A percentile compares a stretch with the other conserved stretches of the same genome.
Evolutionary conservation across 2,797 vertebrate genomes (phyloP).

Genomic region (Syngnathus rostellatus): DNA sequence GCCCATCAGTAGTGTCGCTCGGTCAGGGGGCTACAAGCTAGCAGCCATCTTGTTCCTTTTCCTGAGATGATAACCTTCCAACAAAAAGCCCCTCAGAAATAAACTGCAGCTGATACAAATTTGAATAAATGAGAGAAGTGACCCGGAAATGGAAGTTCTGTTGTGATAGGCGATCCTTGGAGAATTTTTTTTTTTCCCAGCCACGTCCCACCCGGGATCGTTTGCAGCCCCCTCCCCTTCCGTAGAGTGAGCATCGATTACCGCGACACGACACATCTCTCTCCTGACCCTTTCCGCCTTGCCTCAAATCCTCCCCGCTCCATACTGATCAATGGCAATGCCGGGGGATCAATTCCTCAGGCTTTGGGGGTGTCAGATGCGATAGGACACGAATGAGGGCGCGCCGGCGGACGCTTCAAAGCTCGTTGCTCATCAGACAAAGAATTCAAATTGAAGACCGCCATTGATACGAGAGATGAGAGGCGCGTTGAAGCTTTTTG

Average conservation of each 20-base stretch:
- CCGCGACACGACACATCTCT: conserved; percentile 41
- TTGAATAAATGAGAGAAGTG: neutral
- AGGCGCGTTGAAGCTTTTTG: conserved; percentile 6
- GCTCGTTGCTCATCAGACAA: conserved; percentile 33
- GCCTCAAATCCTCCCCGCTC: conserved; percentile 38
- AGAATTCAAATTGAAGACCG: conserved; percentile 37
- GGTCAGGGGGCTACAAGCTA: conserved; percentile 37
- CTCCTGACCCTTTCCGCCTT: conserved; percentile 37
- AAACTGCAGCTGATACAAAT: neutral
- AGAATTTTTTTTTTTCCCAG: no score
- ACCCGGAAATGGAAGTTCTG: no score
- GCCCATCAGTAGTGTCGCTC: conserved; percentile 55
- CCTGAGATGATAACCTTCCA: neutral
- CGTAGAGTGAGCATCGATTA: conserved; percentile 55
- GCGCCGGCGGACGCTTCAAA: conserved; percentile 46
- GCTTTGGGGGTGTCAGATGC: conserved; percentile 50
- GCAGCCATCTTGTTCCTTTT: neutral
- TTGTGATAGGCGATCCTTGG: neutral
- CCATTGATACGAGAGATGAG: conserved; percentile 22
- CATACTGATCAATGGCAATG: conserved; percentile 50
- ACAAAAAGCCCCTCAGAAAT: neutral
- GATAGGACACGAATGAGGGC: conserved; percentile 37
- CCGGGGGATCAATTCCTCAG: conserved; percentile 53
- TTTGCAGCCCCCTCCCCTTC: conserved; percentile 25
- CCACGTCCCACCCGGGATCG: neutral